A percentile compares a stretch with the other conserved stretches of the same genome.
These are phyloP conservation scores for Micropoecilia bifurca DNA, from an alignment of 2,797 vertebrate genomes.

Conservation along the genomic window DNA sequence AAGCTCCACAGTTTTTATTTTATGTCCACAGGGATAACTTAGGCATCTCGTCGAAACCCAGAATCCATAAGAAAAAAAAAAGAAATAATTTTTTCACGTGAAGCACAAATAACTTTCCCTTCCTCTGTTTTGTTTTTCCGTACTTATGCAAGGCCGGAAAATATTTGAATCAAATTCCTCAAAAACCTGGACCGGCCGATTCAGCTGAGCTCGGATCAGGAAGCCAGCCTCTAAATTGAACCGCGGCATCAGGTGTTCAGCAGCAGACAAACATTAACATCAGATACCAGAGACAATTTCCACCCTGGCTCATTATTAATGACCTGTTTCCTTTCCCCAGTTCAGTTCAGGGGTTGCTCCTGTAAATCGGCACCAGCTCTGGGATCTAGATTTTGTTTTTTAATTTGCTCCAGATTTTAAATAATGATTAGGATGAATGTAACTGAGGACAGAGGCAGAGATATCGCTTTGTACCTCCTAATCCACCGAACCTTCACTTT, in stretches of 20 bases:
- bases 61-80: too few species aligned
- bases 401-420: background rate
- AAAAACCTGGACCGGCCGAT: background rate
- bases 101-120: too few species aligned
- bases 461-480: background rate
- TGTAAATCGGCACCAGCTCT: background rate
- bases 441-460: background rate
- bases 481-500: background rate
- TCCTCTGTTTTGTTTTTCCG: background rate
- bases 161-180: background rate
- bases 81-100: too few species aligned
- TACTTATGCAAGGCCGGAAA: background rate
- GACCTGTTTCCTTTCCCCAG: background rate
- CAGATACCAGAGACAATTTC: constrained; percentile 6
- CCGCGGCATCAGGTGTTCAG: constrained; percentile 4
- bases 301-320: background rate
- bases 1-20: background rate
- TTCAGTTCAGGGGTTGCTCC: background rate
- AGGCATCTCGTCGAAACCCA: background rate
- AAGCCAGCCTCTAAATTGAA: background rate
- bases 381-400: background rate
- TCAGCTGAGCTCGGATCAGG: background rate
- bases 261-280: background rate
- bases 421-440: background rate
- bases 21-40: background rate